Evolutionary conservation across 2,113 vertebrate species (phyloP).

Genomic region (Sakesphorus luctuosus): DNA sequence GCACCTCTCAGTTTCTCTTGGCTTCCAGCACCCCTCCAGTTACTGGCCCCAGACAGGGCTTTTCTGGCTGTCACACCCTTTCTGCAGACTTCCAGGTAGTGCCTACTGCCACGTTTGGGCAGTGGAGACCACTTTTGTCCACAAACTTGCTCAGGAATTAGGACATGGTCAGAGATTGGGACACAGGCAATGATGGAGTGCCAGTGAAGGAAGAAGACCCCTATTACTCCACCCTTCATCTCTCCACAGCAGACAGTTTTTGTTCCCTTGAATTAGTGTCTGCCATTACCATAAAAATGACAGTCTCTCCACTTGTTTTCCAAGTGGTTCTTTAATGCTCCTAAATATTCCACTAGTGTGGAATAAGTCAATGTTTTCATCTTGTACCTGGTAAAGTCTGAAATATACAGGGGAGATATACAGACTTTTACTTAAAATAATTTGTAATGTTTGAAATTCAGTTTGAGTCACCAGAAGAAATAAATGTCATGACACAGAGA

Average conservation of each 20-base stretch:
- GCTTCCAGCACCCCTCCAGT: not conserved
- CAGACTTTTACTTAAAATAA: not conserved
- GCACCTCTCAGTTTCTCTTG: not conserved
- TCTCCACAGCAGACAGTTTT: not conserved
- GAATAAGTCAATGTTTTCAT: not conserved
- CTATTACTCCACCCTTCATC: not conserved
- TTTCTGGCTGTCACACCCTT: not conserved
- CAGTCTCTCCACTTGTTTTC: not conserved
- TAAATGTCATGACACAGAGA: not conserved
- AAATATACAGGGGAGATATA: not conserved
- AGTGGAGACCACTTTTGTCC: not conserved
- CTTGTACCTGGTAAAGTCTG: not conserved
- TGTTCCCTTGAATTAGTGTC: not conserved
- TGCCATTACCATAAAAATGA: not conserved
- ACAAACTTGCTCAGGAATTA: not conserved
- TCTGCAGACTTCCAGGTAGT: not conserved
- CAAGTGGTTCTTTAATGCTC: not conserved
- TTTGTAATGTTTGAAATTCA: not conserved
- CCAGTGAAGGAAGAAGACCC: not conserved
- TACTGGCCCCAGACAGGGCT: not conserved
- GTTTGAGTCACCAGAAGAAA: not conserved
- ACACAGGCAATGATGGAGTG: not conserved
- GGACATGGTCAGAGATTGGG: accelerated
- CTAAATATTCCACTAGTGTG: not conserved
- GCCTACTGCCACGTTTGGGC: not conserved